These are phyloP conservation scores for Eulemur albifrons DNA, from an alignment of 2,797 vertebrate species.

Conservation along the genomic window DNA sequence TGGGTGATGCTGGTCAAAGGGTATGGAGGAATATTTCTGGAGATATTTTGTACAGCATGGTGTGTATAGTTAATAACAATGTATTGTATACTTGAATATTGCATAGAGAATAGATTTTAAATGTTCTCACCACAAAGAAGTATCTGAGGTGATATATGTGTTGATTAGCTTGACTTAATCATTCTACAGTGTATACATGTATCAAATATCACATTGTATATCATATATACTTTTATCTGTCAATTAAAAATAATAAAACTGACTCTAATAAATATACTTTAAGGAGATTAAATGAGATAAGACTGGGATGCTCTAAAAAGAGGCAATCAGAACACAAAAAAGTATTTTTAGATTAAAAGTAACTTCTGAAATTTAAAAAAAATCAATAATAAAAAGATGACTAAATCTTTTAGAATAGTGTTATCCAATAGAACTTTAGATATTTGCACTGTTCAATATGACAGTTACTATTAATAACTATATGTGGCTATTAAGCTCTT, in stretches of 20 bases:
- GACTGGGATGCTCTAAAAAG: not conserved
- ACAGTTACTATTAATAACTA: not conserved
- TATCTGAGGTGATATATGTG: not conserved
- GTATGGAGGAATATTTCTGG: not conserved
- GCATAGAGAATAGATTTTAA: not conserved
- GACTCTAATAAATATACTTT: not conserved
- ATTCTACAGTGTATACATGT: not conserved
- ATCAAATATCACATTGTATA: not conserved
- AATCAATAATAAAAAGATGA: not conserved
- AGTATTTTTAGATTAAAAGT: not conserved
- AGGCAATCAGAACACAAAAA: not conserved
- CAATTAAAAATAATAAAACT: not conserved
- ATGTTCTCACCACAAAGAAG: not conserved
- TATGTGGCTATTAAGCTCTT: not conserved
- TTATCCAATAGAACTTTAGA: not conserved
- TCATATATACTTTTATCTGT: not conserved
- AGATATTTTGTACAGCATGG: not conserved
- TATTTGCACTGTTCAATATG: not conserved
- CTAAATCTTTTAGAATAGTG: not conserved
- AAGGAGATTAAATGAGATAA: not conserved
- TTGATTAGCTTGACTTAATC: not conserved
- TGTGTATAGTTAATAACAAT: not conserved
- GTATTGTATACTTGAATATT: not conserved
- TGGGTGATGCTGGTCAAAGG: not conserved
- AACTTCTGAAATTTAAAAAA: not conserved